Evolutionary conservation across 2,888 invertebrate genomes (phyloP).

Genomic region (Drosophila atroscutellata): DNA sequence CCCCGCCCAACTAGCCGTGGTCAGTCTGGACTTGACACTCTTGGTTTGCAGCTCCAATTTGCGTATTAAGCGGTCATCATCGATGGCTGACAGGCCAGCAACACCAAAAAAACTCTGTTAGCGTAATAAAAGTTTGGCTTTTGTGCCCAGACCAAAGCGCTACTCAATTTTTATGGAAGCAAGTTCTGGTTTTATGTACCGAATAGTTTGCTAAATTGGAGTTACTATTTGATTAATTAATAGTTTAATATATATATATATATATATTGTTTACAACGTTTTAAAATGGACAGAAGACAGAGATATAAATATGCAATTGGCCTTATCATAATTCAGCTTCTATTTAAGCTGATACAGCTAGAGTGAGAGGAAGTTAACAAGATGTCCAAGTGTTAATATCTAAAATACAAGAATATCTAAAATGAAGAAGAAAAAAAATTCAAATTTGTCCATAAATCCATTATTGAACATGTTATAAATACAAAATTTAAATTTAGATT

Average conservation of each 20-base stretch:
- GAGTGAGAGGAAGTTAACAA: neutral
- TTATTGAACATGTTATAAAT: neutral
- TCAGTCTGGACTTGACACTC: constrained; percentile 23
- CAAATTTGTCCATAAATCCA: neutral
- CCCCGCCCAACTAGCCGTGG: constrained; percentile 11
- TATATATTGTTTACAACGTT: neutral
- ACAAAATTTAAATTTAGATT: neutral
- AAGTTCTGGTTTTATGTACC: neutral
- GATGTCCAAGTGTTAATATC: too few relatives aligned
- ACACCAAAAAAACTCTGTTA: constrained; percentile 59
- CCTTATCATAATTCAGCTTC: neutral
- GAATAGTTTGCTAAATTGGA: neutral
- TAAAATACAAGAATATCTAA: neutral
- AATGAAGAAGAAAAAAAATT: neutral
- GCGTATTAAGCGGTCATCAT: constrained; percentile 29
- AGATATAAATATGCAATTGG: neutral
- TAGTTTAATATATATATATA: neutral
- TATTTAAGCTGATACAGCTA: neutral
- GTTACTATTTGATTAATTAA: neutral
- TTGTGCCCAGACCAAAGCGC: constrained; percentile 16
- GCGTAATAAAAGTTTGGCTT: constrained; percentile 69
- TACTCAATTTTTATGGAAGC: constrained; percentile 12
- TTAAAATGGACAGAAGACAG: neutral
- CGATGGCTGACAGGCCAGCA: constrained; percentile 17
- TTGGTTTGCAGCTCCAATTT: constrained; percentile 47